Evolutionary conservation across 1,140 invertebrate genomes (phyloP), one percentile per base, ranked within the genome.

Genomic region (Microplitis demolitor): DNA sequence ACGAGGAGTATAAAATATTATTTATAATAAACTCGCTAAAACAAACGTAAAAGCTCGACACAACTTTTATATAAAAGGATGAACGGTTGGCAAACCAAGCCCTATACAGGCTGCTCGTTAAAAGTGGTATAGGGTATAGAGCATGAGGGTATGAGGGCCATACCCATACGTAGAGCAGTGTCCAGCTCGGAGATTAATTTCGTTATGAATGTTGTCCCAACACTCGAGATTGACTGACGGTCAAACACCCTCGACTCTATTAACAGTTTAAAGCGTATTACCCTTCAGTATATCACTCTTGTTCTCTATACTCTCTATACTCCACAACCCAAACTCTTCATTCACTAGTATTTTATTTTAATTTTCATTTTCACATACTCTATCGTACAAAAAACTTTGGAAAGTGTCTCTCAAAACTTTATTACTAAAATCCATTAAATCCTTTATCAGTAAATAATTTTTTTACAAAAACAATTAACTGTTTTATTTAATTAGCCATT

Each of bases 201-300:
- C 83, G 85, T 87, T 85, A 87, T 85, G 79, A 83, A 85, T 87
- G 85, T 87, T 87, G 82, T 84, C 81, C 79, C 81, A 87, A 87
- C 85, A 87, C 86, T 87, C 82, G 84, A 87, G 81, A 84, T 82
- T 80, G 79, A 74, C 79, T 82, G 69, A 78, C 79, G 77, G 82
- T 80, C 83, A 85, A 87, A 85, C 84, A 86, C 81, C 80, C 84
- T 86, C 75, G 76, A 81, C 75, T 76, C 80, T 83, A 82, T 81
- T 81, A 79, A 82, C 77, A 81, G 79, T 84, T 84, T 84, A 84
- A 83, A 84, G 81, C 83, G 80, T 81, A 85, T 84, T 84, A 84
- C 78, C 13, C 60, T 67, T 31, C 53, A 68, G 14, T 35, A 9
- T 3, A 24, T 66, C n/a, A 39, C 14, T 13, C 24, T 39, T 53